Conservation (phyloP, 2,113 vertebrate species). For the Noturus placidus region DNA sequence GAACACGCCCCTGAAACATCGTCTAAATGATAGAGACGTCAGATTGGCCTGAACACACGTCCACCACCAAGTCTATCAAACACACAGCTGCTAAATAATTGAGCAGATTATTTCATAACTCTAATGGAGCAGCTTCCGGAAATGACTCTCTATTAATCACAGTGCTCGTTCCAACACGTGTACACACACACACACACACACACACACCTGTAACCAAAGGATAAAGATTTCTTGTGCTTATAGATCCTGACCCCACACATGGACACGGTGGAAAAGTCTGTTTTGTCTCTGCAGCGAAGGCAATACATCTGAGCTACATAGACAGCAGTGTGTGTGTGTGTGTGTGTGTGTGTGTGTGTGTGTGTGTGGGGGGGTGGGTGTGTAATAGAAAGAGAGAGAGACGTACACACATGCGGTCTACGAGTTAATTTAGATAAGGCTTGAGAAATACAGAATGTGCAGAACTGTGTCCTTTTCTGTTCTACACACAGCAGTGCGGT, state of each 20-base stretch:
- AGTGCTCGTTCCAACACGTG: not conserved
- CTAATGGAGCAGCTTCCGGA: constrained; percentile 51
- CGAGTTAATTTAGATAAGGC: constrained; percentile 15
- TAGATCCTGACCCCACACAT: not conserved
- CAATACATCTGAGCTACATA: constrained; percentile 11
- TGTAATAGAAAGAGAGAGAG: not conserved
- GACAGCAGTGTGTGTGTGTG: constrained; percentile 15
- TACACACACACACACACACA: constrained; percentile 12
- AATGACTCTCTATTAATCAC: constrained; percentile 51
- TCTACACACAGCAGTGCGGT: not conserved
- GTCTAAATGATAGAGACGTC: not conserved
- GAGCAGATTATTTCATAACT: constrained; percentile 53
- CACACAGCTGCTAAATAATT: constrained; percentile 60
- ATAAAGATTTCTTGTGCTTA: not conserved
- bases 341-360: constrained; percentile 6
- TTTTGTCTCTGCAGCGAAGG: not conserved
- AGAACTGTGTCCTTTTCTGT: not conserved
- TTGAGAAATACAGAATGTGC: constrained; percentile 8
- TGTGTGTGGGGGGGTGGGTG: not conserved
- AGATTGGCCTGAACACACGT: not conserved
- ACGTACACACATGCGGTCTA: not conserved
- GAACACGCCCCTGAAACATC: not conserved
- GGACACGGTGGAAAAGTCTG: not conserved
- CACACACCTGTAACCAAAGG: not conserved
- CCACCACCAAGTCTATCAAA: constrained; percentile 37